A percentile compares a stretch with the other conserved stretches of the same genome.
These are phyloP conservation scores for Salticus scenicus DNA, from an alignment of 2,888 invertebrate species.

Conservation along the genomic window DNA sequence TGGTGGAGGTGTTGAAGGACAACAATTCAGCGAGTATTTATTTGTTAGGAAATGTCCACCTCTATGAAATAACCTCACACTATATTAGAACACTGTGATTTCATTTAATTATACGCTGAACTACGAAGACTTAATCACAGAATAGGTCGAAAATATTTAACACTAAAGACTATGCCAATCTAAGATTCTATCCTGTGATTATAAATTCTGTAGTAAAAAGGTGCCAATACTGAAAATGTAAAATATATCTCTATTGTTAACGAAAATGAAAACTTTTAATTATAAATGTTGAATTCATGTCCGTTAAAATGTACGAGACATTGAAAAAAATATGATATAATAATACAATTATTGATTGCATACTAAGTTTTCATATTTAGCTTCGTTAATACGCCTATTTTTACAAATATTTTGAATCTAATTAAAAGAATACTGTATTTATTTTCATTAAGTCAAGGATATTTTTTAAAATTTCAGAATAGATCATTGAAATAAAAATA, in stretches of 20 bases:
- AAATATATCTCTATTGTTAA: slow-evolving; percentile 47
- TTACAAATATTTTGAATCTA: too few species aligned
- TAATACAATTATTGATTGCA: too few species aligned
- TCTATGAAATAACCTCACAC: slow-evolving; percentile 48
- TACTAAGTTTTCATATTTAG: too few species aligned
- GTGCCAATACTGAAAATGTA: slow-evolving; percentile 61
- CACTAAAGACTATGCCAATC: too few species aligned
- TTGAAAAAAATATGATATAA: not conserved
- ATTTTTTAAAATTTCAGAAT: too few species aligned
- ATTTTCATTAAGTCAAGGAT: too few species aligned
- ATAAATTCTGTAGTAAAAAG: slow-evolving; percentile 12
- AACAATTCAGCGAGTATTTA: slow-evolving; percentile 91
- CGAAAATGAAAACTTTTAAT: not conserved
- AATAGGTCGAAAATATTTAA: not conserved
- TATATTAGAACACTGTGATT: slow-evolving; percentile 33
- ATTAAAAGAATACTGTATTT: too few species aligned
- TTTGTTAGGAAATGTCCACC: slow-evolving; percentile 80
- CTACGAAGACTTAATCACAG: not conserved
- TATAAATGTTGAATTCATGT: slow-evolving; percentile 19
- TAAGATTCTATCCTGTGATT: not conserved
- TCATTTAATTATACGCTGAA: slow-evolving; percentile 25
- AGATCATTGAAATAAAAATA: too few species aligned
- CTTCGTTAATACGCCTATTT: too few species aligned
- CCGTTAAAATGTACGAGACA: not conserved
- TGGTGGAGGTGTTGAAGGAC: slow-evolving; percentile 90